phyloP scores from a whole-genome alignment of 1,140 invertebrate species.

The Drosophila sechellia region DNA sequence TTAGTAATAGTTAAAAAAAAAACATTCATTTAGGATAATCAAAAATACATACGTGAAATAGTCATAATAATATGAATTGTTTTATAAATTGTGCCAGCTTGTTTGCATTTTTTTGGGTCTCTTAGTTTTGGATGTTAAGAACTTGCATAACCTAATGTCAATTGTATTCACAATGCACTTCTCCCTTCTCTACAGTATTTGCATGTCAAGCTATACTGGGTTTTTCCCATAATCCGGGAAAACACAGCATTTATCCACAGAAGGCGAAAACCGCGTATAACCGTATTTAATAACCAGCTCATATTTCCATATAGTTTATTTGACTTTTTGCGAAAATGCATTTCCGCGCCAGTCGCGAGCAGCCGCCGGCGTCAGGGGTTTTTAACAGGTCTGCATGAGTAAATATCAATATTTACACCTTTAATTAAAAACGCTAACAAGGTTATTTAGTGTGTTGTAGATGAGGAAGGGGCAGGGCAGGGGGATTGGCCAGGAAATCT shows the following conservation, averaged over 20 bases:
- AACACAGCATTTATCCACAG: conserved; percentile 27
- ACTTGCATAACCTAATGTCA: too few species aligned
- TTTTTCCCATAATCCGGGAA: conserved; percentile 8
- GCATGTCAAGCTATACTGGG: neutral
- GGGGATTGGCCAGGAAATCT: conserved; percentile 48
- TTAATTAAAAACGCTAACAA: conserved; percentile 84
- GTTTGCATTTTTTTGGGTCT: too few species aligned
- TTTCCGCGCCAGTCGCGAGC: conserved; percentile 58
- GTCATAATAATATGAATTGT: too few species aligned
- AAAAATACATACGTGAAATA: too few species aligned
- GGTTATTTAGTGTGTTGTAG: conserved; percentile 74
- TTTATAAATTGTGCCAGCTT: too few species aligned
- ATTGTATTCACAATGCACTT: too few species aligned
- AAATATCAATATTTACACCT: conserved; percentile 84
- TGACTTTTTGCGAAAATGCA: conserved; percentile 74
- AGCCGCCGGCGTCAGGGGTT: conserved; percentile 21
- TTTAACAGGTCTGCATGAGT: conserved; percentile 54
- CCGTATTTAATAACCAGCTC: conserved; percentile 58
- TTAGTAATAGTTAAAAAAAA: too few species aligned
- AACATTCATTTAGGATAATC: too few species aligned
- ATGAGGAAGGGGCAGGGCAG: neutral
- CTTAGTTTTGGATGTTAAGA: too few species aligned
- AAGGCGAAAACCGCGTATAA: conserved; percentile 26
- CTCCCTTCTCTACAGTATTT: neutral
- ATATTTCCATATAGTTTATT: conserved; percentile 78